Evolutionary conservation across 2,113 vertebrate genomes (phyloP).

Genomic region (Silurus asotus): DNA sequence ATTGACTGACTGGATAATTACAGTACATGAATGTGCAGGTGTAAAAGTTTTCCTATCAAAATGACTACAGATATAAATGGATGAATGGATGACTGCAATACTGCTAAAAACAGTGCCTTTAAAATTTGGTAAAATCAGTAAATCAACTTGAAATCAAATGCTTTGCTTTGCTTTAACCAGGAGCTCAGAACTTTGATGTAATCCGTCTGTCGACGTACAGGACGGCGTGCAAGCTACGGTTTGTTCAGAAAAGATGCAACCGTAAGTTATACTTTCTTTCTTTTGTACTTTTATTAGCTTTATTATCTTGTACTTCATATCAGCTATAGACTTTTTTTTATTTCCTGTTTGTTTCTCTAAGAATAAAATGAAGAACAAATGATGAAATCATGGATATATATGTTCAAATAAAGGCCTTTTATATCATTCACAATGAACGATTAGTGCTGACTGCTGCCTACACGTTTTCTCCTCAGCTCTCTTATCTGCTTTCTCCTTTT

Average conservation of each 20-base stretch:
- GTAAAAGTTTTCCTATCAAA: too few relatives aligned
- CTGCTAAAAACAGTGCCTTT: not conserved
- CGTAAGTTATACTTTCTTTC: conserved; percentile 76
- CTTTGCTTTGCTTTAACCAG: conserved; percentile 65
- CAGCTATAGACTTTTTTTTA: not conserved
- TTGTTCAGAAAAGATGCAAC: conserved; percentile 96
- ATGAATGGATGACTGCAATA: not conserved
- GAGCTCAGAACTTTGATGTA: conserved; percentile 96
- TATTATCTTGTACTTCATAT: not conserved
- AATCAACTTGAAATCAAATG: not conserved
- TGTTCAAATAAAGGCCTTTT: not conserved
- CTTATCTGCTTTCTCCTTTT: not conserved
- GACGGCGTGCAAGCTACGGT: conserved; percentile 94
- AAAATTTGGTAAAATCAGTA: not conserved
- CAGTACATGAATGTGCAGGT: too few relatives aligned
- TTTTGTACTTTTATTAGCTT: not conserved
- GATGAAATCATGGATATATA: not conserved
- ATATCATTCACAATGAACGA: not conserved
- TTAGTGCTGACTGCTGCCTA: not conserved
- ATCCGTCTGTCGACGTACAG: conserved; percentile 95
- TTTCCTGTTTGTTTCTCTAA: not conserved
- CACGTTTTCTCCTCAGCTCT: not conserved
- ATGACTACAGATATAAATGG: not conserved
- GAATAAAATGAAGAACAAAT: not conserved
- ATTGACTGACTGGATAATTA: not conserved